phyloP scores from a whole-genome alignment of 1,140 invertebrate species.

The honey bee (Apis mellifera) region DNA sequence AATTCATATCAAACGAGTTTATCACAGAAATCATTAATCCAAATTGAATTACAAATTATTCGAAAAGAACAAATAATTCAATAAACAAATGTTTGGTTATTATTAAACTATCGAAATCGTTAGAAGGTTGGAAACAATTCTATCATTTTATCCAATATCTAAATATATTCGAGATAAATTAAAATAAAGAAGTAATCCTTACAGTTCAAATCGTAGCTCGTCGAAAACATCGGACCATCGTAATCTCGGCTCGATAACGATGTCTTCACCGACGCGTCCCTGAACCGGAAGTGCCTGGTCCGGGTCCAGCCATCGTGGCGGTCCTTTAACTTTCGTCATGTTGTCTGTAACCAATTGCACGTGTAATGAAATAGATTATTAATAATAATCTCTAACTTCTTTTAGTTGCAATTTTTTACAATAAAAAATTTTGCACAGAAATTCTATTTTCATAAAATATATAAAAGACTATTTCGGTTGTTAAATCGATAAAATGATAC shows the following conservation, averaged over 20 bases:
- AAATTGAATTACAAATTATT: too few species aligned
- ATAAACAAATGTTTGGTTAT: background rate
- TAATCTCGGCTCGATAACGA: conserved; percentile 71
- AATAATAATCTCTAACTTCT: background rate
- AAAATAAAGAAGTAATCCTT: conserved; percentile 52
- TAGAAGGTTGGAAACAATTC: background rate
- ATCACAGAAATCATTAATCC: too few species aligned
- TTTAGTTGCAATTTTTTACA: too few species aligned
- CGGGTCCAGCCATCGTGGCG: conserved; percentile 72
- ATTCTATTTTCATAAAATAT: too few species aligned
- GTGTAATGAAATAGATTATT: background rate
- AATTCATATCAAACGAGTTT: too few species aligned
- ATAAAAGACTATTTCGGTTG: too few species aligned
- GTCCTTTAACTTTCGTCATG: conserved; percentile 53
- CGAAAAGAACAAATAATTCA: too few species aligned
- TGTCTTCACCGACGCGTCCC: conserved; percentile 68
- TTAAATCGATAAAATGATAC: too few species aligned
- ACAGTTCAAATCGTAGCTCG: conserved; percentile 74
- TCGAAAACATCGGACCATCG: conserved; percentile 61
- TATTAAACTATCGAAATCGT: background rate
- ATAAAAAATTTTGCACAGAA: too few species aligned
- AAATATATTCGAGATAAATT: background rate
- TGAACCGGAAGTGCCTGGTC: conserved; percentile 66
- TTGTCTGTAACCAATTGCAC: conserved; percentile 58
- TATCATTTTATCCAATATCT: too few species aligned